Percentiles rank a stretch among this genome's conserved stretches.
phyloP scores from a whole-genome alignment of 2,797 vertebrate species.

The Hemibagrus guttatus region DNA sequence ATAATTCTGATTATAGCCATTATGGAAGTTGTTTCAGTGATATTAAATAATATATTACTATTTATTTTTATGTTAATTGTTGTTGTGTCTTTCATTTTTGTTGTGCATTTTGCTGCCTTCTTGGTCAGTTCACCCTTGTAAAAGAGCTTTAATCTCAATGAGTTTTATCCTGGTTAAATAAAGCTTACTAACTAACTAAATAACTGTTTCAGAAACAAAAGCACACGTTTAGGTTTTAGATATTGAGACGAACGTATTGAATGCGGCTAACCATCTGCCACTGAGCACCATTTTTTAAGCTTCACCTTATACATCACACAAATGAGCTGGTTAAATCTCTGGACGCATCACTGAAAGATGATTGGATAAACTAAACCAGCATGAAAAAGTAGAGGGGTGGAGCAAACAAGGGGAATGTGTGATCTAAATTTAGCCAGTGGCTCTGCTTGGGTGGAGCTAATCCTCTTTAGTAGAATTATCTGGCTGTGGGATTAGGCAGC shows the following conservation, averaged over 20 bases:
- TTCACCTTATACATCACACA: neutral
- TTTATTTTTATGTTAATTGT: no score
- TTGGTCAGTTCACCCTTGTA: no score
- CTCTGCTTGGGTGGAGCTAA: constrained; percentile 85
- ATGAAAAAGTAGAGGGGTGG: constrained; percentile 50
- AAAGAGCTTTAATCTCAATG: no score
- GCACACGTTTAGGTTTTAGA: neutral
- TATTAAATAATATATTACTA: no score
- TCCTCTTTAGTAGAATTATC: constrained; percentile 92
- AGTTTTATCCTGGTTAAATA: no score
- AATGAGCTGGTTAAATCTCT: constrained; percentile 14
- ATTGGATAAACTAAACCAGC: constrained; percentile 51
- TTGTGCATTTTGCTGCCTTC: no score
- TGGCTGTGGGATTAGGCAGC: constrained; percentile 85
- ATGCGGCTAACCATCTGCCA: neutral
- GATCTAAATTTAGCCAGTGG: constrained; percentile 89
- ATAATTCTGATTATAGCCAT: no score
- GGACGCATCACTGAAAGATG: constrained; percentile 26
- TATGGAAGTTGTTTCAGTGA: no score
- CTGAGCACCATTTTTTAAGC: neutral
- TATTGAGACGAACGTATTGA: neutral
- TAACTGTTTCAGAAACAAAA: no score
- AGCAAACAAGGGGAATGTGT: constrained; percentile 63
- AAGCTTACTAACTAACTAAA: no score
- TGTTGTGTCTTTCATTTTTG: no score